Base-by-base conservation (phyloP, 2,888 invertebrate species). In the Brassicogethes aeneus region DNA sequence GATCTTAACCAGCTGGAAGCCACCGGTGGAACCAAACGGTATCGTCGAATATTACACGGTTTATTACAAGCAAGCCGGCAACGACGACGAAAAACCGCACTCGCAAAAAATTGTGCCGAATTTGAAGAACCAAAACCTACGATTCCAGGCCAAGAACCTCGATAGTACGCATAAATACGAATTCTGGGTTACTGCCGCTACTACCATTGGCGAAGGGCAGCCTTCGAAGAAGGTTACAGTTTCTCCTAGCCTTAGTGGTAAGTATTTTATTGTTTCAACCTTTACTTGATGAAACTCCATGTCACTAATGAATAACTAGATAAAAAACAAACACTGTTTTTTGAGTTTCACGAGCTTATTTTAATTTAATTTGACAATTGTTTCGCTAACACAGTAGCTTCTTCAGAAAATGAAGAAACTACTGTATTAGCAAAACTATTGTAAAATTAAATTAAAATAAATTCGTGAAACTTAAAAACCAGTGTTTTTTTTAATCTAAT, bases 121-220 rank as follows among this genome's bases (percentile, higher is more conserved):
- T 51, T 85, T 90, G 70, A 62, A 60, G 39, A 65, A 66, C 44
- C 66, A 65, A 45, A 67, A 68, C 46, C 81, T 91, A 63, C 91
- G 86, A 60, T 88, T 85, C 64, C 89, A 92, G 59, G 87, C 92
- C 10, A 83, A 83, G 16, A 86, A 85, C 51, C 69, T 95, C 55
- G 86, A 86, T 55, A 77, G 79, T 60, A 82, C 84, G 50, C 80
- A 84, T 47, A 83, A 87, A 42, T 93, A 92, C 62, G 89, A 91
- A 67, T 94, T 94, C 71, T 91, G 91, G 86, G 92, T 94, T 1
- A 91, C 92, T 2, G 94, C 93, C 31, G 90, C 87, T 46, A 95
- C 94, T 1, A 86, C 86, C 52, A 91, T 93, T 60, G 94, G 94
- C 1, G 93, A 94, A 74, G 93, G 95, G 32, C 87, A 89, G 64